phyloP scores from a whole-genome alignment of 2,797 vertebrate genomes.

The Holocentrus rufus region DNA sequence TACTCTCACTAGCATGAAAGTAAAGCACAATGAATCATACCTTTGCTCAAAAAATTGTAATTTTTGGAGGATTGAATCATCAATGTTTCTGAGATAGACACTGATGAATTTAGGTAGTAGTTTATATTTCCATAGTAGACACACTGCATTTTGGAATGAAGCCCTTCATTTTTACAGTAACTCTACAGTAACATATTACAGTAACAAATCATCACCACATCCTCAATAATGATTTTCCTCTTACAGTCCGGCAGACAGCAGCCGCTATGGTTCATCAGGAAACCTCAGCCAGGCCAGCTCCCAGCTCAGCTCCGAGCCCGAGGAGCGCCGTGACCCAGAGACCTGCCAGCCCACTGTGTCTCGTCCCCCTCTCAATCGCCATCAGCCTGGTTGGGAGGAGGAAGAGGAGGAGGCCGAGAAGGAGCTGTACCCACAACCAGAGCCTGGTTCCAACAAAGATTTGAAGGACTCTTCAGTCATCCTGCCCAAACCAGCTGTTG shows the following conservation, averaged over 20 bases:
- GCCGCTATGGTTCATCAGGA: constrained; percentile 90
- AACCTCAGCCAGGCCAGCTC: constrained; percentile 92
- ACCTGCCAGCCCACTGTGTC: constrained; percentile 58
- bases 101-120: background rate
- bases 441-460: constrained; percentile 68
- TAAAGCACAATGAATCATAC: background rate
- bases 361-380: constrained; percentile 44
- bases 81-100: background rate
- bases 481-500: constrained; percentile 36
- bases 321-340: constrained; percentile 81
- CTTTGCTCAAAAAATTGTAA: background rate
- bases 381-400: constrained; percentile 65
- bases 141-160: constrained; percentile 35
- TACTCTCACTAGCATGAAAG: constrained; percentile 6
- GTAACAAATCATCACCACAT: background rate
- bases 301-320: constrained; percentile 89
- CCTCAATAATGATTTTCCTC: constrained; percentile 25
- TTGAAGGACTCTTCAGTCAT: constrained; percentile 42
- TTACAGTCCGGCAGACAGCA: constrained; percentile 88
- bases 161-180: background rate
- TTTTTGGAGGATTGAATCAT: background rate
- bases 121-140: background rate
- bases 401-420: constrained; percentile 64
- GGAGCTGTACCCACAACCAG: constrained; percentile 54
- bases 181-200: background rate